phyloP scores from a whole-genome alignment of 2,797 vertebrate species.

The Hyperoplus lanceolatus region DNA sequence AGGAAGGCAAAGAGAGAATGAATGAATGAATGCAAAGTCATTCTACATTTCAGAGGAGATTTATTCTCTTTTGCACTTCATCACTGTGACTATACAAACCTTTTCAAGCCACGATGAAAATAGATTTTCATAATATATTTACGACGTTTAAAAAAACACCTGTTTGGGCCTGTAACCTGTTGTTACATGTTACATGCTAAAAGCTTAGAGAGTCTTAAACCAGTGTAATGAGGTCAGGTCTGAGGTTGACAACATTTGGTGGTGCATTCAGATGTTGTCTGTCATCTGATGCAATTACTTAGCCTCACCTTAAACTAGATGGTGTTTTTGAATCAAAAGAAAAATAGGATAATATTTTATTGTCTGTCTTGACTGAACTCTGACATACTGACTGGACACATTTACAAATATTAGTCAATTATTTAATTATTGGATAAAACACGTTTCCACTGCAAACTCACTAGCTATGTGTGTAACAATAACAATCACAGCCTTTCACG shows the following conservation, averaged over 20 bases:
- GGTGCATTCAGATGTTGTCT: slow-evolving; percentile 5
- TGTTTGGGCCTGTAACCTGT: background rate
- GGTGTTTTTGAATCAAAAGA: background rate
- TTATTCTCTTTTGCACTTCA: too few species aligned
- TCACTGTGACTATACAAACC: background rate
- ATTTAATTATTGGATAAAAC: background rate
- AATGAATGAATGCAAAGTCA: background rate
- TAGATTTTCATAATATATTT: background rate
- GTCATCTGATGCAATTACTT: slow-evolving; percentile 18
- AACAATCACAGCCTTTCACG: slow-evolving; percentile 82
- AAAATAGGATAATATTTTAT: background rate
- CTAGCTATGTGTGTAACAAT: slow-evolving; percentile 10
- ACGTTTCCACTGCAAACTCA: slow-evolving; percentile 13
- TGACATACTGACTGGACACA: background rate
- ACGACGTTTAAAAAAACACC: background rate
- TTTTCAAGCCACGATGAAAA: background rate
- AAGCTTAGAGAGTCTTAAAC: background rate
- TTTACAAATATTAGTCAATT: slow-evolving; percentile 3
- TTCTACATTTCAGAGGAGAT: background rate
- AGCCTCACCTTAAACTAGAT: slow-evolving; percentile 20
- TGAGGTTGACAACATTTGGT: background rate
- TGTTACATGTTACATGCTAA: background rate
- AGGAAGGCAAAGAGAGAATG: background rate
- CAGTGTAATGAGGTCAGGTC: slow-evolving; percentile 6
- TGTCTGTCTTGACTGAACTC: background rate